These are phyloP conservation scores for Enteromius viviparus DNA, from an alignment of 2,797 vertebrate species.

Conservation along the genomic window DNA sequence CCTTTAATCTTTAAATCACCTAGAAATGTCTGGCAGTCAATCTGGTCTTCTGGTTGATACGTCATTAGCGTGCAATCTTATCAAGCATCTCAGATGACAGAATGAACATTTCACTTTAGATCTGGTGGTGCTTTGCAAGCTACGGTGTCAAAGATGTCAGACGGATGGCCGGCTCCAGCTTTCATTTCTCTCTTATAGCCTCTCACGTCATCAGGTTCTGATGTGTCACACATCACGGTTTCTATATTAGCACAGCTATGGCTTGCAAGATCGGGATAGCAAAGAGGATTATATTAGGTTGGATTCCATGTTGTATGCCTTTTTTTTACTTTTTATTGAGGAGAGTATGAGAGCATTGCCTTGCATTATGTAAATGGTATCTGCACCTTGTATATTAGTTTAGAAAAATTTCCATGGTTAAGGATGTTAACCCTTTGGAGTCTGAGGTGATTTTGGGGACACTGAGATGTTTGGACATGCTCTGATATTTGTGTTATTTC, in stretches of 20 bases:
- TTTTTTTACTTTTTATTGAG: not conserved
- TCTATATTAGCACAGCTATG: not conserved
- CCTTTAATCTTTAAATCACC: conserved; percentile 55
- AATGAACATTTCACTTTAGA: conserved; percentile 50
- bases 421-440: not conserved
- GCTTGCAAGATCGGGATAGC: conserved; percentile 23
- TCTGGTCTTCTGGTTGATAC: conserved; percentile 47
- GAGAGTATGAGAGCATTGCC: not conserved
- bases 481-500: too few relatives aligned
- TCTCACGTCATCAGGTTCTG: conserved; percentile 10
- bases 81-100: conserved; percentile 52
- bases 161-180: conserved; percentile 26
- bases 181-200: conserved; percentile 34
- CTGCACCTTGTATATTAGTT: not conserved
- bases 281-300: conserved; percentile 26
- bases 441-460: too few relatives aligned
- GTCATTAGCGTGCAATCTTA: conserved; percentile 52
- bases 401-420: not conserved
- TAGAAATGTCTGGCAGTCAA: conserved; percentile 46
- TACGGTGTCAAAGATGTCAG: conserved; percentile 27
- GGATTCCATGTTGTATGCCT: conserved; percentile 1
- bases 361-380: not conserved
- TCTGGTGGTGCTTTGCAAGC: conserved; percentile 28
- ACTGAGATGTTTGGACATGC: too few relatives aligned
- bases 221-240: conserved; percentile 20